Conservation (phyloP, 1,140 invertebrate species). For the Penaeus vannamei region DNA sequence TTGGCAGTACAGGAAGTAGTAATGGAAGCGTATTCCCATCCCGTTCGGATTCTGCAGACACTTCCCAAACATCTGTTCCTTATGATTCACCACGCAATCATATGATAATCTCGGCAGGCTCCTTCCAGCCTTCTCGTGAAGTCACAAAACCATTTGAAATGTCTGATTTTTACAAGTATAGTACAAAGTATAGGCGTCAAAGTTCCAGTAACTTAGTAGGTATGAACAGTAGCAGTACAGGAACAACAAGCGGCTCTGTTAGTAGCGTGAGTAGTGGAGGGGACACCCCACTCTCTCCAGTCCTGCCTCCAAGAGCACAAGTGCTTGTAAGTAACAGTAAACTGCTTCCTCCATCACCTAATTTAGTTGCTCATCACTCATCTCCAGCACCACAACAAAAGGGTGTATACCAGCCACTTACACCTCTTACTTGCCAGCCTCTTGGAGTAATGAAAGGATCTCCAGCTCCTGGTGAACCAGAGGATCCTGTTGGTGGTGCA, state of each 20-base stretch:
- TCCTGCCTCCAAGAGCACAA: slow-evolving; percentile 65
- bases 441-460: slow-evolving; percentile 55
- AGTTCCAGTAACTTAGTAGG: slow-evolving; percentile 66
- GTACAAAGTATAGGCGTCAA: slow-evolving; percentile 87
- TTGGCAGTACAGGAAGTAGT: slow-evolving; percentile 57
- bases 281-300: slow-evolving; percentile 62
- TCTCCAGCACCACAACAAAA: slow-evolving; percentile 72
- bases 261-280: slow-evolving; percentile 64
- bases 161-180: slow-evolving; percentile 98
- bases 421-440: slow-evolving; percentile 73
- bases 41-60: slow-evolving; percentile 56
- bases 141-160: slow-evolving; percentile 96
- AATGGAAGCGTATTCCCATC: slow-evolving; percentile 58
- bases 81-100: slow-evolving; percentile 71
- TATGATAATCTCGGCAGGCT: slow-evolving; percentile 87
- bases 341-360: slow-evolving; percentile 63
- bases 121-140: slow-evolving; percentile 92
- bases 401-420: slow-evolving; percentile 73
- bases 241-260: slow-evolving; percentile 54
- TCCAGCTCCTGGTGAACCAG: slow-evolving; percentile 51
- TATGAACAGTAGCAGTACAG: slow-evolving; percentile 56
- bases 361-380: slow-evolving; percentile 65
- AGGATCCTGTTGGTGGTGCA: slow-evolving; percentile 54
- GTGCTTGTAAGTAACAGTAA: slow-evolving; percentile 61
- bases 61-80: slow-evolving; percentile 51